Percentiles rank a stretch among this genome's conserved stretches.
These are phyloP conservation scores for Pseudotriccus pelzelni DNA, from an alignment of 2,797 vertebrate species.

Conservation along the genomic window DNA sequence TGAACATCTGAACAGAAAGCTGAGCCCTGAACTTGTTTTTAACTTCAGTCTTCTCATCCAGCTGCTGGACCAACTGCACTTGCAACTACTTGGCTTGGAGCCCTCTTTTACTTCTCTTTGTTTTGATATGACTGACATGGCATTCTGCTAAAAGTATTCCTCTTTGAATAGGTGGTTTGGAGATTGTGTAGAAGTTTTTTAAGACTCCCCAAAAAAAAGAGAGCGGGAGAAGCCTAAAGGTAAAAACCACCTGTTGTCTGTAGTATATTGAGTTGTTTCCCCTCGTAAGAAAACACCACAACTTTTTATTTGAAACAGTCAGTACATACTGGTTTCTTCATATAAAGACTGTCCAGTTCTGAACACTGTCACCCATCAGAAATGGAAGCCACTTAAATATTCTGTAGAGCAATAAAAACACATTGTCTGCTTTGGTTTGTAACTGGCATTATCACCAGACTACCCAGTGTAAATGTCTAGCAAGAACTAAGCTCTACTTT, in stretches of 20 bases:
- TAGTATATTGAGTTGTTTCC: background rate
- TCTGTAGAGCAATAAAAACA: background rate
- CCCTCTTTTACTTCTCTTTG: background rate
- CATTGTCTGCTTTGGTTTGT: background rate
- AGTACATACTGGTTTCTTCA: background rate
- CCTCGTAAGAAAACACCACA: fast-evolving
- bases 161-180: background rate
- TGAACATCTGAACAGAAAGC: background rate
- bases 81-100: conserved; percentile 64
- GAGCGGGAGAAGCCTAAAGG: background rate
- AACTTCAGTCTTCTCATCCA: conserved; percentile 1
- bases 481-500: background rate
- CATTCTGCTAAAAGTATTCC: conserved; percentile 13
- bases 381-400: background rate
- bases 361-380: background rate
- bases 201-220: background rate
- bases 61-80: conserved; percentile 67
- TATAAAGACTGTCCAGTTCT: background rate
- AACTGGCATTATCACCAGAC: background rate
- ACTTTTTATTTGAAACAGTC: background rate
- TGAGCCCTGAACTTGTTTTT: background rate
- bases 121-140: conserved; percentile 31
- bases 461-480: background rate
- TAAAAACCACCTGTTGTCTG: background rate
- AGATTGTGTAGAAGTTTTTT: background rate